Base-by-base conservation (phyloP, 1,140 invertebrate genomes). In the Riptortus pedestris region DNA sequence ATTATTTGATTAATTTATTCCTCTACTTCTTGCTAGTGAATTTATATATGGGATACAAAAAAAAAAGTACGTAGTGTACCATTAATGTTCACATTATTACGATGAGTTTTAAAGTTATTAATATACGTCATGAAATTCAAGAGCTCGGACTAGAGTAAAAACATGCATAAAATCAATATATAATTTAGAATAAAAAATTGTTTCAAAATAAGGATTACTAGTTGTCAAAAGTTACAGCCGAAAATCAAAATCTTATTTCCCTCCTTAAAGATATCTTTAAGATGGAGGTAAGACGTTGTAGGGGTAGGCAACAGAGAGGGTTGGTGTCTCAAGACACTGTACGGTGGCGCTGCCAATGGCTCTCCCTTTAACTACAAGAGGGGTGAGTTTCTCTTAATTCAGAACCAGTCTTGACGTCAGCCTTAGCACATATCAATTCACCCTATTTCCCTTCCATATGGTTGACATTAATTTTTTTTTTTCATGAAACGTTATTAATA, bases 261-360 rank as follows among this genome's bases (percentile, higher is more conserved):
- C 14, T 38, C 14, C 14, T 38, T 38, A 7, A 38, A 14, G 31
- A 38, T 38, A 38, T 14, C 5, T 38, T 14, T 38, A 14, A 38
- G 31, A 38, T 14, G 31, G 31, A 38, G 31, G 31, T 38, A 38
- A 38, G 31, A 38, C 31, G 31, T 38, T 12, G 31, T 14, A 7
- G 31, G 31, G 31, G 5, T 14, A 7, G 31, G 31, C 31, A 14
- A 14, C 31, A 38, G 31, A 14, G 31, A 7, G 31, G 31, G 31
- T 38, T 38, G 14, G 31, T 20, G 18, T 58, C 33, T 60, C 31
- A 60, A 27, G 18, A 20, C 59, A 9, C 33, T 20, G 59, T 38
- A 60, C 59, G 59, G 59, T 60, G 59, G 59, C 59, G 59, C 59
- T 33, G 12, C 59, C 18, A n/a, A 11, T 16, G 27, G 59, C 3